phyloP scores from a whole-genome alignment of 2,888 invertebrate genomes.

The Phoronis australis region DNA sequence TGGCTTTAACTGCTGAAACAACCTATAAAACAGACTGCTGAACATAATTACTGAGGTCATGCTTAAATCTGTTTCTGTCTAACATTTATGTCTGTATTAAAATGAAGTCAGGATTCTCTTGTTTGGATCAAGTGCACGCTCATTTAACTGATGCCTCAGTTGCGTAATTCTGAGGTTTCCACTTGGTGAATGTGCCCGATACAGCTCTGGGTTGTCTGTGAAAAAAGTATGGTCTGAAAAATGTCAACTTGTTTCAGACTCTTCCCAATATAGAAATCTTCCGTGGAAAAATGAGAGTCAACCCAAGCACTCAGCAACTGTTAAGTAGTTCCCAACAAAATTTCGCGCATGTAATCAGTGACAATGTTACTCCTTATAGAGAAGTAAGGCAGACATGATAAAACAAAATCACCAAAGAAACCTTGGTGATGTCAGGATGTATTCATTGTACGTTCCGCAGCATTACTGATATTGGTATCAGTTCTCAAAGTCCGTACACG shows the following conservation, averaged over 20 bases:
- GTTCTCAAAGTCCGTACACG: constrained; percentile 5
- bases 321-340: constrained; percentile 12
- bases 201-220: constrained; percentile 12
- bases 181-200: constrained; percentile 11
- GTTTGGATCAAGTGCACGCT: no score
- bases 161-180: no score
- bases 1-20: no score
- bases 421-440: constrained; percentile 8
- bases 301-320: constrained; percentile 13
- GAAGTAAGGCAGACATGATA: constrained; percentile 10
- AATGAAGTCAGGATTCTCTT: no score
- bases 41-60: no score
- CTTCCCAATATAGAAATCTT: constrained; percentile 7
- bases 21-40: no score
- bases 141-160: no score
- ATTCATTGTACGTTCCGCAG: constrained; percentile 6
- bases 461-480: constrained; percentile 2
- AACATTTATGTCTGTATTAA: no score
- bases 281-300: constrained; percentile 2
- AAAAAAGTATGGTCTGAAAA: constrained; percentile 12
- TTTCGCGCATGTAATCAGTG: constrained; percentile 17
- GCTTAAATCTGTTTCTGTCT: no score
- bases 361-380: constrained; percentile 9
- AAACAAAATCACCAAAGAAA: constrained; percentile 10
- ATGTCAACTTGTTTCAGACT: no score